These are phyloP conservation scores for Liodrosophila aerea DNA, from an alignment of 2,888 invertebrate species.

Conservation along the genomic window DNA sequence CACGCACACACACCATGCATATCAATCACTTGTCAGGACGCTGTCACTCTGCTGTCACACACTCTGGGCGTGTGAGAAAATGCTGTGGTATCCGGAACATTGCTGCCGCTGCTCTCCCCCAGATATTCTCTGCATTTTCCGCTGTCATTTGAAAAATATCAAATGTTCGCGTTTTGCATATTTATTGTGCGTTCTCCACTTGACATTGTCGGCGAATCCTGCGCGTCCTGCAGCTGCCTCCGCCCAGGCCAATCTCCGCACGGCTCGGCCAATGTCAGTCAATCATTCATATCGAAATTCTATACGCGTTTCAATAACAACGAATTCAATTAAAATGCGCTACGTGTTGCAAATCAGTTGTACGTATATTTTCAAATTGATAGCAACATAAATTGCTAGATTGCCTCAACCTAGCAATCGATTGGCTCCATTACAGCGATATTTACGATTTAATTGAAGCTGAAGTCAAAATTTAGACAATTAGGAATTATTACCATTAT, in stretches of 20 bases:
- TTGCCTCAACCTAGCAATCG: background rate
- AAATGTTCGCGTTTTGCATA: conserved; percentile 72
- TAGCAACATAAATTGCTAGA: conserved; percentile 42
- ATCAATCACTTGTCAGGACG: conserved; percentile 69
- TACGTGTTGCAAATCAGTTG: conserved; percentile 68
- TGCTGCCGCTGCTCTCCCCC: conserved; percentile 20
- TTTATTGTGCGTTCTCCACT: conserved; percentile 57
- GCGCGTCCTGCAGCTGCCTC: background rate
- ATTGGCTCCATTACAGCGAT: background rate
- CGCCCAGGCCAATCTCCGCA: background rate
- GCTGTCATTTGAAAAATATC: conserved; percentile 56
- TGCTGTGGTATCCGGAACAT: conserved; percentile 37
- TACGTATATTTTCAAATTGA: conserved; percentile 39
- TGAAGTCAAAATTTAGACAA: background rate
- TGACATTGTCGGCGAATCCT: conserved; percentile 18
- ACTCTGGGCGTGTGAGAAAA: conserved; percentile 51
- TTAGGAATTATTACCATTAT: too few species aligned
- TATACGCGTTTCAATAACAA: conserved; percentile 48
- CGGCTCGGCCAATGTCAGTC: conserved; percentile 32
- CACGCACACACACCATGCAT: conserved; percentile 67
- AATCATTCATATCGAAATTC: conserved; percentile 52
- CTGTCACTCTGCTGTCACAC: conserved; percentile 68
- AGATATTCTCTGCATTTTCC: conserved; percentile 32
- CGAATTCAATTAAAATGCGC: conserved; percentile 71
- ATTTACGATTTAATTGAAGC: background rate